Evolutionary conservation across 1,140 invertebrate genomes (phyloP).

Genomic region (Prorops nasuta): DNA sequence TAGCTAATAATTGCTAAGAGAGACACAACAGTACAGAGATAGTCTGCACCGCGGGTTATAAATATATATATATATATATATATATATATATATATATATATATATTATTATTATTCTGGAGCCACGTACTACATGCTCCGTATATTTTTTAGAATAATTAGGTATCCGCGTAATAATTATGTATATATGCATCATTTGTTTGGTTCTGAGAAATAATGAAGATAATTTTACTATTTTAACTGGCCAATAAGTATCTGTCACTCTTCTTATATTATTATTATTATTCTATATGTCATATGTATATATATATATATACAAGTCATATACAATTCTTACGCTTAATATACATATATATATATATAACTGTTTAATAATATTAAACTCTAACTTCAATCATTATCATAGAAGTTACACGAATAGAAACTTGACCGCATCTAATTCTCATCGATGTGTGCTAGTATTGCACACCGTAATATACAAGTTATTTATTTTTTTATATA

Average conservation of each 20-base stretch:
- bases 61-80: no score
- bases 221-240: constrained; percentile 45
- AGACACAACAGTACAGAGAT: no score
- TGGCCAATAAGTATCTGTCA: constrained; percentile 50
- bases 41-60: no score
- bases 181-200: no score
- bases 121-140: no score
- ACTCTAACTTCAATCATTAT: constrained; percentile 39
- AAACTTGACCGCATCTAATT: constrained; percentile 43
- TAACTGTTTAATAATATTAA: no score
- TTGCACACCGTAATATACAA: constrained; percentile 41
- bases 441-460: constrained; percentile 27
- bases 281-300: constrained; percentile 45
- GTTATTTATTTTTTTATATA: constrained; percentile 46
- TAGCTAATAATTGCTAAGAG: no score
- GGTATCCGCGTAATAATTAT: no score
- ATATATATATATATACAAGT: constrained; percentile 32
- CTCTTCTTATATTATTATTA: constrained; percentile 47
- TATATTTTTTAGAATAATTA: no score
- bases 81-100: no score
- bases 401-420: constrained; percentile 41
- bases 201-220: constrained; percentile 46
- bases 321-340: constrained; percentile 42
- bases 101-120: no score
- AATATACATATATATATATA: constrained; percentile 31